Evolutionary conservation across 2,797 vertebrate species (phyloP).

Genomic region (Sebastolobus altivelis): DNA sequence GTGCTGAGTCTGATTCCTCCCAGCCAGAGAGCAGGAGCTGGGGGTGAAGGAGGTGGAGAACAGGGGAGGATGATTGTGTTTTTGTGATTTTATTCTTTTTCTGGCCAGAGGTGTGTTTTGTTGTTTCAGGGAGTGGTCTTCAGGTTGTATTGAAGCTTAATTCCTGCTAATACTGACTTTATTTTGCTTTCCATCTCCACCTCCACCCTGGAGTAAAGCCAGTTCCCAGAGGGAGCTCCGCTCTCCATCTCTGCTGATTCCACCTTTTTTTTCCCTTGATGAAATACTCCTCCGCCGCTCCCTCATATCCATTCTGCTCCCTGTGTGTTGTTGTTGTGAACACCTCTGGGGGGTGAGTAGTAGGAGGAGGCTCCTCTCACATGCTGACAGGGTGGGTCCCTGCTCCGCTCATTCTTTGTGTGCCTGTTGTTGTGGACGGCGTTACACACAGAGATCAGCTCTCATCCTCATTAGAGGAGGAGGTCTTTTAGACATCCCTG

Average conservation of each 20-base stretch:
- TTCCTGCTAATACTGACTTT: not conserved
- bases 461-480: not conserved
- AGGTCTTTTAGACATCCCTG: not conserved
- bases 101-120: not conserved
- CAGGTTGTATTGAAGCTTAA: not conserved
- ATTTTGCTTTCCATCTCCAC: constrained; percentile 8
- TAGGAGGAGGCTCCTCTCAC: constrained; percentile 67
- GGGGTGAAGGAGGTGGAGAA: constrained; percentile 13
- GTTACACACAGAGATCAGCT: constrained; percentile 5
- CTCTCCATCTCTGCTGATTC: constrained; percentile 45
- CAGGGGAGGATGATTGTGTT: not conserved
- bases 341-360: constrained; percentile 60
- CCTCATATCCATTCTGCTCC: not conserved
- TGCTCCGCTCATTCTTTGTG: constrained; percentile 72
- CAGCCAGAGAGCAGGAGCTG: not conserved
- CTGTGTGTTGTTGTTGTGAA: constrained; percentile 57
- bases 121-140: not conserved
- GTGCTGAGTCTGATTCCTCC: not conserved
- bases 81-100: not conserved
- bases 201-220: constrained; percentile 9
- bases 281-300: constrained; percentile 18
- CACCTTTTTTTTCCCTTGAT: constrained; percentile 34
- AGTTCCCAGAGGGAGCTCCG: constrained; percentile 25
- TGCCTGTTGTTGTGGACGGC: constrained; percentile 35
- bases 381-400: constrained; percentile 80